Evolutionary conservation across 1,140 invertebrate genomes (phyloP).

Genomic region (Heliconius hewitsoni): DNA sequence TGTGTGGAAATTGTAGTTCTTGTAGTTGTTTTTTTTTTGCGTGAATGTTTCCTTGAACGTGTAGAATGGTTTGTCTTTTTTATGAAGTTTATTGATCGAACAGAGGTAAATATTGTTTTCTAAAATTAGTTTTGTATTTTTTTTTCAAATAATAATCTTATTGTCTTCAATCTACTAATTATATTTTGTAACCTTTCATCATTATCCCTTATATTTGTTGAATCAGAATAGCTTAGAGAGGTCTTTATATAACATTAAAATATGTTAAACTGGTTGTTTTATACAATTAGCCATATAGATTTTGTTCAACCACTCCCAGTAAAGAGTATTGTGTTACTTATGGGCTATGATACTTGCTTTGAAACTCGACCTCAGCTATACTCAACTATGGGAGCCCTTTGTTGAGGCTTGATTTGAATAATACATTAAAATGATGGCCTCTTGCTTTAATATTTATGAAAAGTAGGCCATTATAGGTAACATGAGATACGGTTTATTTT

Average conservation of each 20-base stretch:
- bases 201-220: not conserved
- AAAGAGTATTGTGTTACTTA: constrained; percentile 71
- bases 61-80: not conserved
- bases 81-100: not conserved
- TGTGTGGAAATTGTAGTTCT: not conserved
- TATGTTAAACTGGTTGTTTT: constrained; percentile 34
- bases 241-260: not conserved
- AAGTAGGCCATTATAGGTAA: constrained; percentile 34
- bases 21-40: not conserved
- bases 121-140: too few species aligned
- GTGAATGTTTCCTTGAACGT: not conserved
- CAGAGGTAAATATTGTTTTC: not conserved
- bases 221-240: not conserved
- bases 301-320: constrained; percentile 47
- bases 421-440: constrained; percentile 67
- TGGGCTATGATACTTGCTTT: constrained; percentile 55
- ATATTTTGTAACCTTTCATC: not conserved
- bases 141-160: too few species aligned
- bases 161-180: not conserved
- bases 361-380: constrained; percentile 66
- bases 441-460: constrained; percentile 61
- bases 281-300: constrained; percentile 50
- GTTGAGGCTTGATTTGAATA: constrained; percentile 74
- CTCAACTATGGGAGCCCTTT: constrained; percentile 69
- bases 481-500: constrained; percentile 29